Conservation (phyloP, 2,888 invertebrate species). For the Dexiosoma caninum region DNA sequence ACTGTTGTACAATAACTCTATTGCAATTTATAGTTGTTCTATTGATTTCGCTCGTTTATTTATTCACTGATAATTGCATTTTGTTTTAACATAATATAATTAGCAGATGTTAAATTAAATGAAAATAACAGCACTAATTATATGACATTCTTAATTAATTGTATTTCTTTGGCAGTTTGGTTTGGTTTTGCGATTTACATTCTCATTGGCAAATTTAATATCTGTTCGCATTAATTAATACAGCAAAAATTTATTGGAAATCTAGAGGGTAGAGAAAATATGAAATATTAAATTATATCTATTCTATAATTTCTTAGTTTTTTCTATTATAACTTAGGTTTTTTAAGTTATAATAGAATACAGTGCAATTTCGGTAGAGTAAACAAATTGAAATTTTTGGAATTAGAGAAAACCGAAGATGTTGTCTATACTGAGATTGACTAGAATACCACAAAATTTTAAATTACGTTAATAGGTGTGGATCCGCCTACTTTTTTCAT, state of each 20-base stretch:
- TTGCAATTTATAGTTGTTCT: neutral
- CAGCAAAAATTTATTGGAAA: neutral
- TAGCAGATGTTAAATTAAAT: conserved; percentile 39
- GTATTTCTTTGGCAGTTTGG: conserved; percentile 24
- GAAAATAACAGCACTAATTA: conserved; percentile 49
- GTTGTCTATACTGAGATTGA: too few relatives aligned
- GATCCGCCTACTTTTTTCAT: too few relatives aligned
- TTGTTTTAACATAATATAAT: conserved; percentile 4
- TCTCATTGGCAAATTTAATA: neutral
- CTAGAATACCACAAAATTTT: too few relatives aligned
- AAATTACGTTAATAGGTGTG: too few relatives aligned
- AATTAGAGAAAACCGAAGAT: too few relatives aligned
- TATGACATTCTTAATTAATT: conserved; percentile 41
- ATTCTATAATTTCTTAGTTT: neutral
- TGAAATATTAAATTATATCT: neutral
- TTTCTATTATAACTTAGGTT: too few relatives aligned
- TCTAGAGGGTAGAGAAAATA: neutral
- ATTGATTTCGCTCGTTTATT: neutral
- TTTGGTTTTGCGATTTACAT: neutral
- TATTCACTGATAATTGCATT: conserved; percentile 2
- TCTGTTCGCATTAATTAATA: neutral
- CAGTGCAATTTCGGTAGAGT: too few relatives aligned
- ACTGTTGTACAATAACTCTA: conserved; percentile 4
- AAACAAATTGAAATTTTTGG: too few relatives aligned
- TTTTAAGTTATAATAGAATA: too few relatives aligned